Percentiles rank a stretch among this genome's conserved stretches.
Evolutionary conservation across 2,797 vertebrate genomes (phyloP).

Genomic region (Hippoglossus hippoglossus): DNA sequence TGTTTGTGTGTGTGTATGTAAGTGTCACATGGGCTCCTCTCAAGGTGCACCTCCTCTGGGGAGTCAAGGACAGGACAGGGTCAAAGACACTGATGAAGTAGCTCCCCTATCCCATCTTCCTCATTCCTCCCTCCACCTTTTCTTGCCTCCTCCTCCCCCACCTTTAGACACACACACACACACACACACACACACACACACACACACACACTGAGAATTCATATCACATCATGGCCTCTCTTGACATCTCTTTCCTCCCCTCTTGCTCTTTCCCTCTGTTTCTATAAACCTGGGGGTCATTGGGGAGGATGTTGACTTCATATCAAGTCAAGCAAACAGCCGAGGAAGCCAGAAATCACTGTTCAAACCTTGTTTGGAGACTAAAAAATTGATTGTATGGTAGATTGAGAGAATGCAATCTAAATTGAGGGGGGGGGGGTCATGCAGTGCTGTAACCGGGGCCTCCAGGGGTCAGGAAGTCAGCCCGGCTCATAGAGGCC

Average conservation of each 20-base stretch:
- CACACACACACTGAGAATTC: constrained; percentile 1
- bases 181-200: no score
- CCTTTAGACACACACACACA: neutral
- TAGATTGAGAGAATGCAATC: constrained; percentile 40
- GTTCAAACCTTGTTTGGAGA: constrained; percentile 35
- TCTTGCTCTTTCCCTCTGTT: constrained; percentile 3
- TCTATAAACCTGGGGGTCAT: constrained; percentile 14
- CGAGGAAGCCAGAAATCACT: constrained; percentile 43
- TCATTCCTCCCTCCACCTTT: constrained; percentile 25
- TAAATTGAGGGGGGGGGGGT: constrained; percentile 44
- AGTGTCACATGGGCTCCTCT: constrained; percentile 76
- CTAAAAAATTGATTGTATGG: constrained; percentile 57
- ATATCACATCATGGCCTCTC: constrained; percentile 34
- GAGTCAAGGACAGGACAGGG: constrained; percentile 78
- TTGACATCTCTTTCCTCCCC: constrained; percentile 33
- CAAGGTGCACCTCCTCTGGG: constrained; percentile 69
- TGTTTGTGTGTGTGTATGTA: constrained; percentile 48
- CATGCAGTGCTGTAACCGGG: constrained; percentile 63
- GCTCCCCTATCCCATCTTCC: constrained; percentile 43
- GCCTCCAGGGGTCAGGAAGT: constrained; percentile 78
- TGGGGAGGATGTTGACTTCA: neutral
- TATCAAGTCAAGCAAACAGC: constrained; percentile 31
- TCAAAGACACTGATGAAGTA: constrained; percentile 72
- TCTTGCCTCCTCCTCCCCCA: constrained; percentile 23
- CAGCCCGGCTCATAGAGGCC: constrained; percentile 61